phyloP scores from a whole-genome alignment of 2,113 vertebrate species.

The Erpornis zantholeuca region DNA sequence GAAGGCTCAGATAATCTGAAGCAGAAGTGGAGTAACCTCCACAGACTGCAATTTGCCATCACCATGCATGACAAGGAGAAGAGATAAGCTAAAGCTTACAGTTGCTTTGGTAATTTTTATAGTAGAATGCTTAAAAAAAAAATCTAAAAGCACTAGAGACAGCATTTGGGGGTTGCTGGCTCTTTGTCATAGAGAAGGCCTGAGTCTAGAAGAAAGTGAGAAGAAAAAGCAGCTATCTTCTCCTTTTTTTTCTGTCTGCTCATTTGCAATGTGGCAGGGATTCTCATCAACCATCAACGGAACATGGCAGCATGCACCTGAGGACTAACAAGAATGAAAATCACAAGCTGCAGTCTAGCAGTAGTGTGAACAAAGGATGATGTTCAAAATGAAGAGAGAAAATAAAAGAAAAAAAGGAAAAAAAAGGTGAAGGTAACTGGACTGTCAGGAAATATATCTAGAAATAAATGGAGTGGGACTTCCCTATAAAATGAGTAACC shows the following conservation, averaged over 20 bases:
- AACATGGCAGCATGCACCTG: background rate
- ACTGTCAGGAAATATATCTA: background rate
- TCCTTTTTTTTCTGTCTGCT: background rate
- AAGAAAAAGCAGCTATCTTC: background rate
- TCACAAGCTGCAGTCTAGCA: background rate
- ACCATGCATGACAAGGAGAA: background rate
- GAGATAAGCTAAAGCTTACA: background rate
- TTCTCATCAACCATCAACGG: background rate
- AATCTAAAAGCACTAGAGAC: background rate
- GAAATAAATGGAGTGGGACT: background rate
- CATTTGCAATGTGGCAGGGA: background rate
- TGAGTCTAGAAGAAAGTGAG: background rate
- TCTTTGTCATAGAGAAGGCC: background rate
- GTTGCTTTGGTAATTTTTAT: background rate
- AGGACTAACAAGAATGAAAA: background rate
- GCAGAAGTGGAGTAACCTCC: background rate
- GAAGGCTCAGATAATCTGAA: background rate
- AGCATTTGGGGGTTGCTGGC: background rate
- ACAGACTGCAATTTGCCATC: background rate
- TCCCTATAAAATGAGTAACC: background rate
- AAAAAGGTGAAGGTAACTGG: background rate
- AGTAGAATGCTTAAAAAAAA: background rate
- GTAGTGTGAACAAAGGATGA: background rate
- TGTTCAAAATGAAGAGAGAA: background rate
- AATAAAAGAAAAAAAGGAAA: rapidly evolving